A percentile compares a stretch with the other conserved stretches of the same genome.
These are phyloP conservation scores for Pomatostomus ruficeps DNA, from an alignment of 2,113 vertebrate genomes.

Conservation along the genomic window DNA sequence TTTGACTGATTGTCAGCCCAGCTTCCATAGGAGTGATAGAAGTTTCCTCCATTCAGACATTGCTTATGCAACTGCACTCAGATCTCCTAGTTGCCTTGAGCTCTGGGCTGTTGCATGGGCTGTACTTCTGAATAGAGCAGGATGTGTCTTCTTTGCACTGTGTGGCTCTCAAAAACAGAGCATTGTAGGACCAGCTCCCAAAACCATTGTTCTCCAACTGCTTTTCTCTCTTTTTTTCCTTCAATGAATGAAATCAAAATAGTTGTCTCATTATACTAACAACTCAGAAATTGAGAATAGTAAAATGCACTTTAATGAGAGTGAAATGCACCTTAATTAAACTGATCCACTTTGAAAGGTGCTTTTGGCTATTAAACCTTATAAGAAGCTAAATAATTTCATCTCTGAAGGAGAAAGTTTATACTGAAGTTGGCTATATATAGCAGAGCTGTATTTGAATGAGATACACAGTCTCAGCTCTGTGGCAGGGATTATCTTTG, in stretches of 20 bases:
- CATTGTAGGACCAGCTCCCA: fast-evolving
- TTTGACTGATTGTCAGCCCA: neutral
- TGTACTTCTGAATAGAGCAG: neutral
- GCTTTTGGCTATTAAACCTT: neutral
- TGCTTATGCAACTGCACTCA: neutral
- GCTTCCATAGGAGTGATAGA: neutral
- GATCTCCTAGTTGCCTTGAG: neutral
- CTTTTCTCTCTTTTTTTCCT: neutral
- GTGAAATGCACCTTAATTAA: neutral
- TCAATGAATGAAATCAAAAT: neutral
- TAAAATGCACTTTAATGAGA: neutral
- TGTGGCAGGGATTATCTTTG: slow-evolving; percentile 26
- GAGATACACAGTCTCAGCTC: neutral
- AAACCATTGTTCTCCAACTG: neutral
- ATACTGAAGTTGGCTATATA: neutral
- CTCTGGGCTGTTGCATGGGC: fast-evolving
- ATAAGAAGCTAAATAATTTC: neutral
- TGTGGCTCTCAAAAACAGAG: neutral
- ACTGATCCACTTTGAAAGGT: neutral
- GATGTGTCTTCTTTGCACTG: fast-evolving
- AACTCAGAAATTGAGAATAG: neutral
- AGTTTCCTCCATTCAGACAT: neutral
- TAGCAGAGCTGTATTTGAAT: slow-evolving; percentile 16
- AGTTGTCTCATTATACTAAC: neutral
- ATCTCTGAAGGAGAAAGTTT: slow-evolving; percentile 12